Conservation (phyloP, 2,888 invertebrate genomes). For the Apotomis betuletana region DNA sequence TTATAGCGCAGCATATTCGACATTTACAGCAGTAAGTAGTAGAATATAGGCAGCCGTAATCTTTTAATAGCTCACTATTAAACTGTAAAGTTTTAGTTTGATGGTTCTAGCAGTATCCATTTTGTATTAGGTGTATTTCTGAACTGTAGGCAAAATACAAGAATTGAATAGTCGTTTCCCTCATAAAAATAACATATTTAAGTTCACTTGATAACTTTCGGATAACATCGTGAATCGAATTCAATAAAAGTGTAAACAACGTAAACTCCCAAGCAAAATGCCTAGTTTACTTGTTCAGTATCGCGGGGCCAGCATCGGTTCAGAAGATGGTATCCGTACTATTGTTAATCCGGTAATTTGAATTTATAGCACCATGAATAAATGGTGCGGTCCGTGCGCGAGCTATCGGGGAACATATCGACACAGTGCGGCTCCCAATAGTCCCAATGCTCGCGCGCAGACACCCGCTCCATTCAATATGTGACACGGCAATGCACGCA, state of each 20-base stretch:
- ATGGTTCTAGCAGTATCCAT: conserved; percentile 33
- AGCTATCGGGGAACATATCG: conserved; percentile 77
- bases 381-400: conserved; percentile 71
- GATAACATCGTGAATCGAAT: neutral
- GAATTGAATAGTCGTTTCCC: neutral
- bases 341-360: conserved; percentile 84
- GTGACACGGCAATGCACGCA: conserved; percentile 57
- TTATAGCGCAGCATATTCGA: conserved; percentile 55
- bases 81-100: conserved; percentile 52
- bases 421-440: conserved; percentile 52
- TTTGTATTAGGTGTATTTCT: conserved; percentile 31
- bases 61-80: conserved; percentile 57
- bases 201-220: neutral
- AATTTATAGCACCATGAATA: conserved; percentile 83
- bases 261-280: conserved; percentile 54
- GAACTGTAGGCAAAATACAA: neutral
- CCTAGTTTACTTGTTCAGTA: conserved; percentile 58
- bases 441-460: conserved; percentile 36
- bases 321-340: conserved; percentile 77
- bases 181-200: neutral
- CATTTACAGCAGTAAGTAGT: conserved; percentile 46
- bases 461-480: conserved; percentile 51
- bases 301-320: conserved; percentile 64
- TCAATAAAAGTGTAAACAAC: conserved; percentile 16
- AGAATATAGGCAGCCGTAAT: conserved; percentile 56